Conservation (phyloP, 1,140 invertebrate species). For the Tetramorium simillimum region DNA sequence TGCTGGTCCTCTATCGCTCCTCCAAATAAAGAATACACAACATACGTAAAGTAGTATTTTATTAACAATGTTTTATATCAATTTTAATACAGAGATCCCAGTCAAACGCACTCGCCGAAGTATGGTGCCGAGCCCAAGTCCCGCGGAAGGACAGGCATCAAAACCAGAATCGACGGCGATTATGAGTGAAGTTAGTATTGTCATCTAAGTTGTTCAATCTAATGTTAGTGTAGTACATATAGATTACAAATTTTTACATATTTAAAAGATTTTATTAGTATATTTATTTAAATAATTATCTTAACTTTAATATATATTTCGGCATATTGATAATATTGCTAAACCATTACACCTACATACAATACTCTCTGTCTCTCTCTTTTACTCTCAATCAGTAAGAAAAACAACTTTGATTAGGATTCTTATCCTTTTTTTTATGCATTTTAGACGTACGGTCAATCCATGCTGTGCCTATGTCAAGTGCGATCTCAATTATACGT, state of each 20-base stretch:
- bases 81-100: slow-evolving; percentile 73
- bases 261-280: background rate
- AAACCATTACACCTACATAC: background rate
- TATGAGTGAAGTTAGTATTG: slow-evolving; percentile 80
- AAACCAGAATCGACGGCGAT: slow-evolving; percentile 85
- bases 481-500: slow-evolving; percentile 84
- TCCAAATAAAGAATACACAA: no score
- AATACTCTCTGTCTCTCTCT: background rate
- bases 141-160: slow-evolving; percentile 83
- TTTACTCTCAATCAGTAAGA: background rate
- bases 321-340: background rate
- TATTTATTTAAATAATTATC: background rate
- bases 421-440: slow-evolving; percentile 32
- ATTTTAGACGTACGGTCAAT: slow-evolving; percentile 79
- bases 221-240: background rate
- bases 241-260: background rate
- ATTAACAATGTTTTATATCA: background rate
- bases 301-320: background rate
- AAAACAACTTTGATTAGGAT: background rate
- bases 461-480: slow-evolving; percentile 85
- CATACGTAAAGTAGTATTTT: background rate
- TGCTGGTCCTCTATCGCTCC: no score
- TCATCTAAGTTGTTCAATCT: background rate
- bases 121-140: slow-evolving; percentile 83
- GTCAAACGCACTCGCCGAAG: slow-evolving; percentile 80